A percentile compares a stretch with the other conserved stretches of the same genome.
These are phyloP conservation scores for Mesaphorura yosii DNA, from an alignment of 1,140 invertebrate genomes.

Conservation along the genomic window DNA sequence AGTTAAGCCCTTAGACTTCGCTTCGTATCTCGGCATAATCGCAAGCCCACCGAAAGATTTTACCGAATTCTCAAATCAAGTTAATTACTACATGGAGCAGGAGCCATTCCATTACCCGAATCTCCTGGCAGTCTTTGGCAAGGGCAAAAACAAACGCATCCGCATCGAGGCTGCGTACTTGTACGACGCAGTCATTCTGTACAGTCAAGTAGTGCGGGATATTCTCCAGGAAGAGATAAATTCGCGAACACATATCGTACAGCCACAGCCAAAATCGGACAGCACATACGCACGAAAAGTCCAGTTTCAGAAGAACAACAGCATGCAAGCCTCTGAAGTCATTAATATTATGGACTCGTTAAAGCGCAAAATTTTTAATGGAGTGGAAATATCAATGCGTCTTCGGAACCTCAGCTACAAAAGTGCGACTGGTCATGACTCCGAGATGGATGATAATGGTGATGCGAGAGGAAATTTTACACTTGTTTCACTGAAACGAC, in stretches of 20 bases:
- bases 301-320: background rate
- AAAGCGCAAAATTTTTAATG: constrained; percentile 3
- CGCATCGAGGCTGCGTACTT: constrained; percentile 75
- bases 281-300: too few relatives aligned
- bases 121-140: constrained; percentile 55
- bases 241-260: background rate
- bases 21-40: constrained; percentile 52
- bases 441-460: constrained; percentile 85
- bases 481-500: constrained; percentile 54
- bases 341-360: too few relatives aligned
- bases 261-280: background rate
- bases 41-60: constrained; percentile 44
- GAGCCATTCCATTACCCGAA: constrained; percentile 77
- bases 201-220: constrained; percentile 58
- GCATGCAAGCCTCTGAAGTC: background rate
- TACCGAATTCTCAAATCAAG: constrained; percentile 58
- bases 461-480: constrained; percentile 96
- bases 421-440: constrained; percentile 72
- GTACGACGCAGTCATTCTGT: constrained; percentile 79
- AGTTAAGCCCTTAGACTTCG: constrained; percentile 48
- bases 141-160: constrained; percentile 58
- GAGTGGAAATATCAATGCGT: constrained; percentile 15
- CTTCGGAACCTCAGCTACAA: constrained; percentile 47
- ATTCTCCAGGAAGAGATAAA: constrained; percentile 46
- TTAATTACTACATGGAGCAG: constrained; percentile 57